These are phyloP conservation scores for Abrostola tripartita DNA, from an alignment of 2,888 invertebrate species.

Conservation along the genomic window DNA sequence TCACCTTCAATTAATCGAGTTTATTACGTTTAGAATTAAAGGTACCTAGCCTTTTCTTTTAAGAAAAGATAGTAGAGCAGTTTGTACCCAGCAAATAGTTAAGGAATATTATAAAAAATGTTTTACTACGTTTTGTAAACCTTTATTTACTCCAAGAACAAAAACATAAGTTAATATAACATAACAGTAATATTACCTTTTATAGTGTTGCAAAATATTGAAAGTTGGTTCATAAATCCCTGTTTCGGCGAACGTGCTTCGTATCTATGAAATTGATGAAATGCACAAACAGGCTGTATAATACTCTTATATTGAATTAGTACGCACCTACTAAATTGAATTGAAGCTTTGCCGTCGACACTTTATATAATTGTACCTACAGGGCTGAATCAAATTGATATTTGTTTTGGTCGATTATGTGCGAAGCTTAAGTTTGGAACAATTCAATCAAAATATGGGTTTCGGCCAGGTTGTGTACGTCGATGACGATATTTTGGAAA, in stretches of 20 bases:
- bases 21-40: no score
- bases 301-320: slow-evolving; percentile 40
- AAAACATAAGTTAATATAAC: slow-evolving; percentile 2
- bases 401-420: slow-evolving; percentile 78
- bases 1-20: no score
- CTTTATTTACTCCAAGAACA: no score
- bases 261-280: slow-evolving; percentile 31
- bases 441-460: slow-evolving; percentile 82
- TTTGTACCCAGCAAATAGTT: no score
- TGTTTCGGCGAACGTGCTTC: slow-evolving; percentile 8
- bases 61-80: no score
- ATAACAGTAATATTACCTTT: no score
- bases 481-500: slow-evolving; percentile 70
- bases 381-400: slow-evolving; percentile 74
- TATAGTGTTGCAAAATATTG: slow-evolving; percentile 2
- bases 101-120: no score
- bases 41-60: no score
- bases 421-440: slow-evolving; percentile 80
- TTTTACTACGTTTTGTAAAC: no score
- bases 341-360: slow-evolving; percentile 51
- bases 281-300: slow-evolving; percentile 41
- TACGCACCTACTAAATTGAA: slow-evolving; percentile 57
- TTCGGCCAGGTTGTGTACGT: slow-evolving; percentile 64
- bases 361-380: slow-evolving; percentile 55
- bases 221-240: slow-evolving; percentile 23